Evolutionary conservation across 1,140 invertebrate species (phyloP), one percentile per base, ranked within the genome.

Genomic region (Diorhabda elongata): DNA sequence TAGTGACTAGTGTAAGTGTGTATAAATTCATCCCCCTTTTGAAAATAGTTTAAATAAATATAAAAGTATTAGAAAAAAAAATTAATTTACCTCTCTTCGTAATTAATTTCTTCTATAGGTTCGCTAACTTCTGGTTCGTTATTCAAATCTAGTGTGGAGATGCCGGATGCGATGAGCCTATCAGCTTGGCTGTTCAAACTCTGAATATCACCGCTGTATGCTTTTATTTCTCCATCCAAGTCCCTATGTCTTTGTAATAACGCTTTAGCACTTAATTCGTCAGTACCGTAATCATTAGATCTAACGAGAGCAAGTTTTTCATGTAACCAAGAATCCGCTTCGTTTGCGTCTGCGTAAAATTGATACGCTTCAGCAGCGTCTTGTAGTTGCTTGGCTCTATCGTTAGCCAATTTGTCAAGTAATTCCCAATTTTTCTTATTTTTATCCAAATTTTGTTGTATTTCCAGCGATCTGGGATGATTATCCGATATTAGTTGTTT

Each of bases 291-390:
- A 83, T 98, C 96, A 44, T 87, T 87, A 0, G 93, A 95, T n/a
- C 88, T 87, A 2, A 96, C 92, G 42, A 98, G 83, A 0, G 94
- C 89, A 80, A 93, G 90, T 81, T 96, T 96, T 80, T 98, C 96
- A 72, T 94, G 92, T 83, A 99, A 90, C 96, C 96, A 99, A 0
- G 95, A 97, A 76, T 98, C 97, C 0, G 96, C 93, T 80, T 99
- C 97, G 81, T 99, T 98, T 0, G 96, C 96, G 83, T 99, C 97
- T 2, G 95, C 91, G 79, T 96, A 97, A 83, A 96, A 98, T 86
- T 92, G 91, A 75, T 96, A 97, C 6, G 96, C 95, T 80, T 98
- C 95, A 2, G 92, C 92, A 1, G 96, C 96, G 81, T 98, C 97
- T 72, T 95, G 91, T 1, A 99, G 82, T 77, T 97, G 93, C 73